These are phyloP conservation scores for Apotomis turbidana DNA, from an alignment of 2,888 invertebrate genomes.

Conservation along the genomic window DNA sequence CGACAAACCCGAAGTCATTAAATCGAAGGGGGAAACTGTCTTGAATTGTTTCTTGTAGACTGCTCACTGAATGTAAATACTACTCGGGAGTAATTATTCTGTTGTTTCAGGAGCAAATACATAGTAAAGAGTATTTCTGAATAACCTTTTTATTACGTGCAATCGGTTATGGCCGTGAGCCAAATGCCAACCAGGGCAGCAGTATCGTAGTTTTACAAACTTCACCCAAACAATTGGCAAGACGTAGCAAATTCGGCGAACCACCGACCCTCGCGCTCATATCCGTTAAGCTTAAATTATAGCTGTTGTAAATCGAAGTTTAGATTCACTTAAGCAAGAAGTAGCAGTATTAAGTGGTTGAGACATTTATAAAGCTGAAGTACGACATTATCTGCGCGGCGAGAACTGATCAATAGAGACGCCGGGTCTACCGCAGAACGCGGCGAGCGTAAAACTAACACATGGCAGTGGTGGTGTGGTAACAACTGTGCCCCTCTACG, in stretches of 20 bases:
- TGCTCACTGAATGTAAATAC: no score
- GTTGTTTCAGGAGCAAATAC: not conserved
- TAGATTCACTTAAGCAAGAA: constrained; percentile 30
- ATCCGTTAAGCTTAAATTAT: constrained; percentile 32
- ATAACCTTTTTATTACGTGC: not conserved
- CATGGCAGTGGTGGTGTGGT: no score
- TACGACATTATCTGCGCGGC: not conserved
- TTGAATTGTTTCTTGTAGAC: no score
- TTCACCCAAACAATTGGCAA: constrained; percentile 8
- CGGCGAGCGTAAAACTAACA: not conserved
- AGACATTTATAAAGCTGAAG: constrained; percentile 26
- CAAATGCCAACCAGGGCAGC: constrained; percentile 11
- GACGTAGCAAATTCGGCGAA: constrained; percentile 9
- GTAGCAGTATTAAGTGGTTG: constrained; percentile 26
- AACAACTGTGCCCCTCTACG: no score
- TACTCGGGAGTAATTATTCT: no score
- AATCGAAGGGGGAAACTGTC: no score
- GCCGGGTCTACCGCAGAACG: not conserved
- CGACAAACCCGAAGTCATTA: no score
- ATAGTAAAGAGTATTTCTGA: not conserved
- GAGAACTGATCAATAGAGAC: constrained; percentile 22
- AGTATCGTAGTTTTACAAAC: constrained; percentile 2
- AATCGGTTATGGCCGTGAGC: constrained; percentile 10
- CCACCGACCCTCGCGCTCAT: not conserved
- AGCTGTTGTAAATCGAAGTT: constrained; percentile 33